Conservation (phyloP, 2,113 vertebrate genomes). For the Paraplagusia blochii region DNA sequence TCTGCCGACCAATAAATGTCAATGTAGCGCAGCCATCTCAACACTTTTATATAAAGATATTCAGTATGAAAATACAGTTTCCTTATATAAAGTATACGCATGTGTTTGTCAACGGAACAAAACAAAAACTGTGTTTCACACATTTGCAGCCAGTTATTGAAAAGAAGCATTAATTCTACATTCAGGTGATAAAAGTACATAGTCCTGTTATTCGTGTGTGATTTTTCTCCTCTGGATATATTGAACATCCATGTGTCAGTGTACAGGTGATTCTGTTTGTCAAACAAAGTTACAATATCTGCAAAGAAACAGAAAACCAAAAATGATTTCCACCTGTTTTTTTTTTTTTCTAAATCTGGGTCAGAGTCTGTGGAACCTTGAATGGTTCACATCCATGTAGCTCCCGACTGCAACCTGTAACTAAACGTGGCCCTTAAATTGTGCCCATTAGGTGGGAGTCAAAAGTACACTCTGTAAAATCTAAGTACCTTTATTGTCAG, state of each 20-base stretch:
- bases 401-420: too few species aligned
- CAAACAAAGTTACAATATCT: background rate
- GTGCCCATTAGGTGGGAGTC: too few species aligned
- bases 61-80: slow-evolving; percentile 9
- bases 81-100: slow-evolving; percentile 5
- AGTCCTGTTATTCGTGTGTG: too few species aligned
- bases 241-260: background rate
- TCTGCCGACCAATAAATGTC: slow-evolving; percentile 1
- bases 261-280: background rate
- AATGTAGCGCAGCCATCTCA: background rate
- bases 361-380: too few species aligned
- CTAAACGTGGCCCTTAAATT: too few species aligned
- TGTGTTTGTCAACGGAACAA: slow-evolving; percentile 10
- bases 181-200: background rate
- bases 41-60: background rate
- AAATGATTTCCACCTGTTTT: too few species aligned
- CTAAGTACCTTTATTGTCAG: too few species aligned
- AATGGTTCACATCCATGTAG: too few species aligned
- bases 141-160: slow-evolving; percentile 3
- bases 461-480: too few species aligned
- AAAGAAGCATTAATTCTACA: slow-evolving; percentile 2
- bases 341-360: too few species aligned
- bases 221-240: too few species aligned
- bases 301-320: background rate
- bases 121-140: slow-evolving; percentile 11